A percentile compares a stretch with the other conserved stretches of the same genome.
phyloP scores from a whole-genome alignment of 2,888 invertebrate species.

The Agrotis segetum region DNA sequence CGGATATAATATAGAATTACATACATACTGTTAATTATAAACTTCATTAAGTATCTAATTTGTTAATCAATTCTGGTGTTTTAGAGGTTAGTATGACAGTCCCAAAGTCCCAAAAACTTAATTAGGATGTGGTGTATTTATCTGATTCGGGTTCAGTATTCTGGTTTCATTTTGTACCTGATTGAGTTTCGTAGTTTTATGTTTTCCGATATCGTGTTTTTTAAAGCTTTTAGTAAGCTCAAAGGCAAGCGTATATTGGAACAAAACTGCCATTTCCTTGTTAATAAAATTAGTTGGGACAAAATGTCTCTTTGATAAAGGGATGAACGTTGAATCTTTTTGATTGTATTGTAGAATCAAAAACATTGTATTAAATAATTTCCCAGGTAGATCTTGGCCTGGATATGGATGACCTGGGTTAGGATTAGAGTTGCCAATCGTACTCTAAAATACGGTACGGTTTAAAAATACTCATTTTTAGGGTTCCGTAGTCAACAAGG shows the following conservation, averaged over 20 bases:
- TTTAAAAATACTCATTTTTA: too few species aligned
- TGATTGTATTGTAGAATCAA: too few species aligned
- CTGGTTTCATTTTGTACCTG: constrained; percentile 4
- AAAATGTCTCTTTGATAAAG: neutral
- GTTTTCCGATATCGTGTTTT: neutral
- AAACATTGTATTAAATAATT: too few species aligned
- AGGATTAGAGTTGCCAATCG: too few species aligned
- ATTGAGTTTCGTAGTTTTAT: neutral
- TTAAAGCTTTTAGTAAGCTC: constrained; percentile 3
- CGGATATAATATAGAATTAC: neutral
- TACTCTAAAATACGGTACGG: too few species aligned
- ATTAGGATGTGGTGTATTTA: constrained; percentile 1
- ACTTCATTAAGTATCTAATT: too few species aligned
- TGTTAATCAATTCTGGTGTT: too few species aligned
- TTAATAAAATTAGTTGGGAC: neutral
- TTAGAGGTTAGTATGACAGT: neutral
- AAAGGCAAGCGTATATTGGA: neutral
- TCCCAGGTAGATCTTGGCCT: too few species aligned
- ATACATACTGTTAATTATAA: neutral
- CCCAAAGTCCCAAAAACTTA: neutral
- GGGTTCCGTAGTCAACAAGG: too few species aligned
- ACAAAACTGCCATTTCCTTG: neutral
- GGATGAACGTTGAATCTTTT: too few species aligned
- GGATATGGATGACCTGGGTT: too few species aligned
- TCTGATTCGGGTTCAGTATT: neutral